Base-by-base conservation (phyloP, 1,140 invertebrate species). In the Macrobrachium rosenbergii region DNA sequence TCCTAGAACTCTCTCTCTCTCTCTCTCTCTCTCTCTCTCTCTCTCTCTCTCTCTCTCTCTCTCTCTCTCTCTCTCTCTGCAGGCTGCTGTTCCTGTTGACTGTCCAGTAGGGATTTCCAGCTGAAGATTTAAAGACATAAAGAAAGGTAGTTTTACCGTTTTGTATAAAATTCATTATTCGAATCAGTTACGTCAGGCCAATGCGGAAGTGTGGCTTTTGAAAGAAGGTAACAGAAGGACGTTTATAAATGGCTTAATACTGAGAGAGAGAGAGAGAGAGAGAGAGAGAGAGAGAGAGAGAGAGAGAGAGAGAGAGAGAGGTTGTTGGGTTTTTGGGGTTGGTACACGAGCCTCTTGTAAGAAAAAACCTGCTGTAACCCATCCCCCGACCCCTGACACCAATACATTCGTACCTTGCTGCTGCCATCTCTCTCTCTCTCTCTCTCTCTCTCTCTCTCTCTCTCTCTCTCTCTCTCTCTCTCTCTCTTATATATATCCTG, bases 391-490 rank as follows among this genome's bases (percentile, higher is more conserved):
- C 64, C n/a, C 64, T 28, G n/a, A 14, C 64, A 21, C n/a, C 5
- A 21, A 11, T n/a, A n/a, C 19, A n/a, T n/a, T n/a, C 19, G n/a
- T n/a, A n/a, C 28, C 64, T 69, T 28, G 10, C 64, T 69, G 10
- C 19, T 28, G 5, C n/a, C 28, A n/a, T 69, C 64, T 69, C 5
- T n/a, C n/a, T n/a, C n/a, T 72, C 67, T 72, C 67, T 72, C 67
- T 72, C 67, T 72, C 67, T 23, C 67, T 21, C 21, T 23, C 69
- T 45, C 23, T 72, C 11, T 21, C 69, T 28, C 69, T 72, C 69
- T 28, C 69, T 72, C 69, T 28, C 23, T 72, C 19, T 72, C 69
- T 72, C 69, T 72, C 19, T 72, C 23, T 72, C 23, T 28, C 69
- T 69, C 64, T n/a, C 64, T 12, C 64, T 2, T 37, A 37, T 37